These are phyloP conservation scores for Urosaurus nigricauda DNA, from an alignment of 2,797 vertebrate species.

Conservation along the genomic window DNA sequence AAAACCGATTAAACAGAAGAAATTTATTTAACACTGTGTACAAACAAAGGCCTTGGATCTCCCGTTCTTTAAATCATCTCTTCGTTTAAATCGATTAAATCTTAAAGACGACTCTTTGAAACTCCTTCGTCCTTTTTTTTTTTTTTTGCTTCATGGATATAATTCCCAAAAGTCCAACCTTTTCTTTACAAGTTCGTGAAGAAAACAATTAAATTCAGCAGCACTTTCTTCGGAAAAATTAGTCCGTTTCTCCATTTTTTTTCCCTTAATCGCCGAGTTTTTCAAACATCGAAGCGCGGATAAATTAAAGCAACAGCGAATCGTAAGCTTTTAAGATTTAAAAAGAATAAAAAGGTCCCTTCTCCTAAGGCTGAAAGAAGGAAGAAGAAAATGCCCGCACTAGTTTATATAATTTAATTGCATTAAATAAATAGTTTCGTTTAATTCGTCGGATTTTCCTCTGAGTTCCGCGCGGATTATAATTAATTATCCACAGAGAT, in stretches of 20 bases:
- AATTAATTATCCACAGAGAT: conserved; percentile 56
- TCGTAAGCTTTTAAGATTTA: conserved; percentile 52
- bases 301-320: conserved; percentile 49
- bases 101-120: conserved; percentile 36
- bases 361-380: conserved; percentile 55
- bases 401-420: conserved; percentile 75
- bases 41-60: conserved; percentile 87
- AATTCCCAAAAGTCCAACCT: conserved; percentile 36
- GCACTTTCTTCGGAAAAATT: neutral
- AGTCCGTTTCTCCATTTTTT: neutral
- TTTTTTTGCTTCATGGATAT: conserved; percentile 47
- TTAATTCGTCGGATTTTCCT: conserved; percentile 52
- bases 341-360: conserved; percentile 38
- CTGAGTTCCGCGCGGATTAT: conserved; percentile 66
- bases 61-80: conserved; percentile 77
- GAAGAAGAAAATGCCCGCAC: conserved; percentile 56
- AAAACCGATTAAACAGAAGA: conserved; percentile 82
- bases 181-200: no score
- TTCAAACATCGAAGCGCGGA: conserved; percentile 52
- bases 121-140: conserved; percentile 37
- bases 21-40: conserved; percentile 89
- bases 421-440: conserved; percentile 82
- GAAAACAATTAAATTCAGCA: conserved; percentile 1
- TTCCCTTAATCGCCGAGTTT: neutral
- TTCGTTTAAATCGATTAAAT: conserved; percentile 76